These are phyloP conservation scores for Macrosteles quadrilineatus DNA, from an alignment of 1,140 invertebrate species.

Conservation along the genomic window DNA sequence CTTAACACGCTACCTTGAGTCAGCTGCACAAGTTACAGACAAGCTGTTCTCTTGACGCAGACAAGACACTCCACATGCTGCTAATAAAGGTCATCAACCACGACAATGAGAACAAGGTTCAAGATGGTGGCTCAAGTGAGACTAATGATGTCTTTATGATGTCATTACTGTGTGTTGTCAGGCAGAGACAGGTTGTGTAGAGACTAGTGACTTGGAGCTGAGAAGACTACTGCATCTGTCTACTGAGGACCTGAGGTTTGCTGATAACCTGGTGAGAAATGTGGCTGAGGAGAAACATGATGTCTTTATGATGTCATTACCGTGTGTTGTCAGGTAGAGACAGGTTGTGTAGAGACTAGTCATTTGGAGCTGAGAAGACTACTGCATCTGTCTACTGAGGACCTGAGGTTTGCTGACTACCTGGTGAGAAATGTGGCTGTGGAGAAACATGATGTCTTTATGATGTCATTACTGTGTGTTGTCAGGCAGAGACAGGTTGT, in stretches of 20 bases:
- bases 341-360: conserved; percentile 83
- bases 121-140: conserved; percentile 77
- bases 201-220: conserved; percentile 79
- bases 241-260: conserved; percentile 92
- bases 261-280: conserved; percentile 88
- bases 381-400: conserved; percentile 89
- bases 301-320: no score
- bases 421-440: conserved; percentile 83
- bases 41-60: no score
- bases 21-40: no score
- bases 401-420: conserved; percentile 90
- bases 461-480: no score
- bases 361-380: conserved; percentile 81
- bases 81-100: no score
- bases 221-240: conserved; percentile 81
- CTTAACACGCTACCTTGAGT: no score
- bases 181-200: conserved; percentile 79
- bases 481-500: conserved; percentile 64
- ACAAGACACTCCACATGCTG: no score
- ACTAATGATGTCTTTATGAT: conserved; percentile 66
- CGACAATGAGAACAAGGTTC: no score
- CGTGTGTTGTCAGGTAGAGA: conserved; percentile 69
- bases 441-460: conserved; percentile 67
- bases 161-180: no score
- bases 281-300: conserved; percentile 72